Evolutionary conservation across 23 tunicate species (phyloP).

Genomic region (Halocynthia roretzi): DNA sequence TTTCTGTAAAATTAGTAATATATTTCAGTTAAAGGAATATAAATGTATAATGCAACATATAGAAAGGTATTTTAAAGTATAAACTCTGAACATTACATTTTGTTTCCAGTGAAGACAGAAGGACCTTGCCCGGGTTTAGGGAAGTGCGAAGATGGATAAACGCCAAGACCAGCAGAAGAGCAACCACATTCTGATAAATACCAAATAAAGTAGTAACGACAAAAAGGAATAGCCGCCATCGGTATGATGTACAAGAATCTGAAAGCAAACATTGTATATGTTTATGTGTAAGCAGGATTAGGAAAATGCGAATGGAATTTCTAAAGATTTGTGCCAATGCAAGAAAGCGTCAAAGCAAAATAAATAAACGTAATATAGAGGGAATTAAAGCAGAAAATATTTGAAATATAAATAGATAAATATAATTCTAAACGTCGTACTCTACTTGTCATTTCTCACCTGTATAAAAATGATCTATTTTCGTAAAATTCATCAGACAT

Average conservation of each 20-base stretch:
- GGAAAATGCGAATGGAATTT: too few species aligned
- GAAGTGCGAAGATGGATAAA: conserved; percentile 5
- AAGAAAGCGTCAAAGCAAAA: not conserved
- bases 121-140: conserved; percentile 24
- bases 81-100: too few species aligned
- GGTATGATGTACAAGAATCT: conserved; percentile 24
- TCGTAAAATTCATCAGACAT: conserved; percentile 25
- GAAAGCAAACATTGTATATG: not conserved
- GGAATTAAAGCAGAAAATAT: too few species aligned
- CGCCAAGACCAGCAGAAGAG: conserved; percentile 7
- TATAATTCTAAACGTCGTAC: not conserved
- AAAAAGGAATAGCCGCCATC: not conserved
- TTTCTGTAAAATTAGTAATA: too few species aligned
- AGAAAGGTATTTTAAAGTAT: too few species aligned
- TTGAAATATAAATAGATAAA: not conserved
- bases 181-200: conserved; percentile 21
- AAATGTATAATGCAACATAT: too few species aligned
- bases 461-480: not conserved
- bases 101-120: not conserved
- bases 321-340: too few species aligned
- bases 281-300: too few species aligned
- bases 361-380: not conserved
- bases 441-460: not conserved
- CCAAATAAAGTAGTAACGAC: conserved; percentile 12
- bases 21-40: too few species aligned